Evolutionary conservation across 2,888 invertebrate species (phyloP).

Genomic region (Rhynchonema sp.): DNA sequence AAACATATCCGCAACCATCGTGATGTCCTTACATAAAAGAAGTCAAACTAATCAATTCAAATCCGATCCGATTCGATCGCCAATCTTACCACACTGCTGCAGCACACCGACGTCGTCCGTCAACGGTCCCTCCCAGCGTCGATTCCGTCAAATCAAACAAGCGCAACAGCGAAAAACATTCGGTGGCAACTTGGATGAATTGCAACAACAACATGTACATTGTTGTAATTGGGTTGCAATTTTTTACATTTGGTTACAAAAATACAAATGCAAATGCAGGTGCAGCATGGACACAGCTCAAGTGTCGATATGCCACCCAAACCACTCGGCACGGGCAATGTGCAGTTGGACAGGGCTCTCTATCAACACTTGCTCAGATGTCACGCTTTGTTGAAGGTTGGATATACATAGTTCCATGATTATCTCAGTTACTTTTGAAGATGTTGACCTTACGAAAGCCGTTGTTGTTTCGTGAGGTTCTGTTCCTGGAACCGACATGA

Average conservation of each 20-base stretch:
- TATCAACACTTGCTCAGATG: slow-evolving; percentile 17
- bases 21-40: no score
- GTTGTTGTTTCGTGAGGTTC: no score
- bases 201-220: neutral
- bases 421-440: neutral
- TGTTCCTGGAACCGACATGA: no score
- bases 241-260: no score
- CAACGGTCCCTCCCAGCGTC: neutral
- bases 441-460: no score
- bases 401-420: neutral
- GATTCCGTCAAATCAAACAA: neutral
- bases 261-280: no score
- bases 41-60: no score
- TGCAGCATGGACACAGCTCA: no score
- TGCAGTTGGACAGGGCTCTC: slow-evolving; percentile 19
- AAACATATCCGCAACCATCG: no score
- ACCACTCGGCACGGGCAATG: slow-evolving; percentile 16
- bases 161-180: neutral
- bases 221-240: no score
- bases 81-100: neutral
- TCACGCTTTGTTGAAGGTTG: slow-evolving; percentile 13
- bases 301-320: no score
- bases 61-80: no score
- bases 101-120: neutral
- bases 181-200: neutral